These are phyloP conservation scores for Drosophila nigrodunni DNA, from an alignment of 1,140 invertebrate species.

Conservation along the genomic window DNA sequence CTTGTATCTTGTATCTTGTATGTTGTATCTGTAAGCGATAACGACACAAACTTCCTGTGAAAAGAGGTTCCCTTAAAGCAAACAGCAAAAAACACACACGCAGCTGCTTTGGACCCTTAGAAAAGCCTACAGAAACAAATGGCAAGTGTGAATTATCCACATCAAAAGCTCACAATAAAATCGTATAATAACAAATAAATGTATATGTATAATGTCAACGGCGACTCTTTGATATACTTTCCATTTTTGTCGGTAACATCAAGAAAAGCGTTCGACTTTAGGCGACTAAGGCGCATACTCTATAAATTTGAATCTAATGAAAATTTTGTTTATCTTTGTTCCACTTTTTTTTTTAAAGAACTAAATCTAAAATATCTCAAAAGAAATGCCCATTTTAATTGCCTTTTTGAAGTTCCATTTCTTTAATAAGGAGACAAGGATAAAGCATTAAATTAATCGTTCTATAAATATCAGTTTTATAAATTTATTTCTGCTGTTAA, in stretches of 20 bases:
- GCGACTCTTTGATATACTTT: constrained; percentile 11
- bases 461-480: too few species aligned
- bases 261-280: background rate
- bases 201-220: background rate
- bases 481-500: too few species aligned
- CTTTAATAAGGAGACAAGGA: too few species aligned
- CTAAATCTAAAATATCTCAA: too few species aligned
- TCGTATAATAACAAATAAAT: background rate
- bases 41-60: constrained; percentile 49
- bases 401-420: too few species aligned
- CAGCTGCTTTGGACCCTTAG: constrained; percentile 14
- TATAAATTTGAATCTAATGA: background rate
- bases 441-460: too few species aligned
- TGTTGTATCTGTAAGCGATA: constrained; percentile 38
- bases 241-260: background rate
- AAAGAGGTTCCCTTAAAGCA: constrained; percentile 20
- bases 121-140: background rate
- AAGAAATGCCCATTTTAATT: too few species aligned
- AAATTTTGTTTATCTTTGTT: too few species aligned
- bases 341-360: too few species aligned
- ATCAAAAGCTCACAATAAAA: constrained; percentile 11
- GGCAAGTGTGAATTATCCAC: constrained; percentile 17
- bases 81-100: constrained; percentile 9
- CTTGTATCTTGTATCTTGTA: too few species aligned
- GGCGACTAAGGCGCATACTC: background rate